Conservation (phyloP, 2,113 vertebrate species). For the Hippocampus zosterae region DNA sequence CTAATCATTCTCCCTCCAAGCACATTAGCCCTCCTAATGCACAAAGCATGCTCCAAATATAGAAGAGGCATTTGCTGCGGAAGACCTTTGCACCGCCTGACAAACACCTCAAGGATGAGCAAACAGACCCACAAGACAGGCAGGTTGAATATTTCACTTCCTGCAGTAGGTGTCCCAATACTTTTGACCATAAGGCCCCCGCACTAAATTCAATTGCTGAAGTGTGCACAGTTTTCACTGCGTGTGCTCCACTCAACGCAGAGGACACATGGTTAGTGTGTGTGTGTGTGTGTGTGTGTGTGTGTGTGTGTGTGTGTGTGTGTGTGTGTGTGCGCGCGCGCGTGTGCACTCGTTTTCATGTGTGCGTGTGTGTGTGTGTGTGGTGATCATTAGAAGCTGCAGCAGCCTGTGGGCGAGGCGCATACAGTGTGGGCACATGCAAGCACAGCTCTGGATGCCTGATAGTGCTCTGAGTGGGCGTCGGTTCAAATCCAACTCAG, state of each 20-base stretch:
- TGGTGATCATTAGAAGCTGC: conserved; percentile 60
- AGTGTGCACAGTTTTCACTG: conserved; percentile 8
- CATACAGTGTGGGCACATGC: conserved; percentile 32
- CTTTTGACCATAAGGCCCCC: not conserved
- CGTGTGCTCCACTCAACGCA: conserved; percentile 33
- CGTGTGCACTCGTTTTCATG: too few relatives aligned
- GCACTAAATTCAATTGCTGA: not conserved
- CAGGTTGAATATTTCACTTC: not conserved
- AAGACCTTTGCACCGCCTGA: too few relatives aligned
- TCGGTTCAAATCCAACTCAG: conserved; percentile 60
- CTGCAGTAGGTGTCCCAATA: not conserved
- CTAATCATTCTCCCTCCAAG: too few relatives aligned
- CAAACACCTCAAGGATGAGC: not conserved
- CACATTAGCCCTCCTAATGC: too few relatives aligned
- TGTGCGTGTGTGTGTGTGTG: conserved; percentile 18
- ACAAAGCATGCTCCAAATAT: too few relatives aligned
- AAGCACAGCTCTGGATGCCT: conserved; percentile 60
- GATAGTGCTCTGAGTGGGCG: conserved; percentile 62
- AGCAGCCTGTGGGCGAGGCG: conserved; percentile 60
- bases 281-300: conserved; percentile 41
- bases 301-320: conserved; percentile 22
- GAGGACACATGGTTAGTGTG: conserved; percentile 31
- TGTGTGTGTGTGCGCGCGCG: not conserved
- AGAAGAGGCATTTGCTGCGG: too few relatives aligned
- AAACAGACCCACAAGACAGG: not conserved